Conservation (phyloP, 2,888 invertebrate genomes). For the Papilio gigon region DNA sequence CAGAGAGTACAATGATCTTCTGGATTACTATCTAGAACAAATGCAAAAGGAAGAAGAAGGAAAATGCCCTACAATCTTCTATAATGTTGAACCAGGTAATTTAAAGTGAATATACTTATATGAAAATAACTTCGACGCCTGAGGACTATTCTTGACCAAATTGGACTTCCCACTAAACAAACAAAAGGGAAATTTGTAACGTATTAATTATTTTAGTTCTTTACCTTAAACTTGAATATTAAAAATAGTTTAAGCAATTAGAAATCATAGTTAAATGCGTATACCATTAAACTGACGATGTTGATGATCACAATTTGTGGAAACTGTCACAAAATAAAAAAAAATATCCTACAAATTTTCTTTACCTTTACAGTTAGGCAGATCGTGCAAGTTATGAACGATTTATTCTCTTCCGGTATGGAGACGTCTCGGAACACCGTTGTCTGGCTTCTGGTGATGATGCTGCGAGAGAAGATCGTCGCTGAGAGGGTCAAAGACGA, state of each 20-base stretch:
- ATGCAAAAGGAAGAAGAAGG: slow-evolving; percentile 47
- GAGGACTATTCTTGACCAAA: too few relatives aligned
- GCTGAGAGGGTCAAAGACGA: slow-evolving; percentile 89
- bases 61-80: slow-evolving; percentile 47
- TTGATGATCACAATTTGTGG: too few relatives aligned
- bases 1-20: slow-evolving; percentile 53
- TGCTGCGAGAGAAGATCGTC: slow-evolving; percentile 89
- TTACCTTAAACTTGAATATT: too few relatives aligned
- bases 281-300: too few relatives aligned
- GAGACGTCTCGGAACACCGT: slow-evolving; percentile 92
- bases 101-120: not conserved
- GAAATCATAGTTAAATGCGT: too few relatives aligned
- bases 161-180: too few relatives aligned
- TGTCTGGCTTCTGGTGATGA: slow-evolving; percentile 91
- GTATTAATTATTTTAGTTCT: too few relatives aligned
- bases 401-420: slow-evolving; percentile 93
- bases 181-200: too few relatives aligned
- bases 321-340: too few relatives aligned
- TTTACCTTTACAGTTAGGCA: slow-evolving; percentile 87
- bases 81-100: slow-evolving; percentile 50
- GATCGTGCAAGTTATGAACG: slow-evolving; percentile 92
- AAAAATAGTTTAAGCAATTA: too few relatives aligned
- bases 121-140: not conserved
- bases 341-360: too few relatives aligned
- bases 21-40: slow-evolving; percentile 56